These are phyloP conservation scores for Mesembrinibis cayennensis DNA, from an alignment of 2,113 vertebrate species.

Conservation along the genomic window DNA sequence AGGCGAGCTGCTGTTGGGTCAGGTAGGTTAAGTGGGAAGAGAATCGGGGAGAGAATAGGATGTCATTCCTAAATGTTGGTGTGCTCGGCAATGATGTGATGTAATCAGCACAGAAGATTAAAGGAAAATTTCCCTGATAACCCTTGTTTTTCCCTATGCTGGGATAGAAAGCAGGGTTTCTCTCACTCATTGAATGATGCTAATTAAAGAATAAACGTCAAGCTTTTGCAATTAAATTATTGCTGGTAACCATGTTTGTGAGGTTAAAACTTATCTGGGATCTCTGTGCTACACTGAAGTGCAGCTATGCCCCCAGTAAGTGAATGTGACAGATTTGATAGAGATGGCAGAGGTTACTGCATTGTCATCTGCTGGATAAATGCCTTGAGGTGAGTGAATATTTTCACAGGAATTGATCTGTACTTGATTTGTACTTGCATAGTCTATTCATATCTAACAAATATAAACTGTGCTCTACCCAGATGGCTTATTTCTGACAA, in stretches of 20 bases:
- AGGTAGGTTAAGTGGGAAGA: background rate
- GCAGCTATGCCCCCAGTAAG: background rate
- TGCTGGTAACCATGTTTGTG: background rate
- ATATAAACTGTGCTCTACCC: background rate
- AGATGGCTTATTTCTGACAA: background rate
- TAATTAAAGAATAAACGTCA: background rate
- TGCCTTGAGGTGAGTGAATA: background rate
- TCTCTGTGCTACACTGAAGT: background rate
- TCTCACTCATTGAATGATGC: background rate
- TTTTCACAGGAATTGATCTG: background rate
- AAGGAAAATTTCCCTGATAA: background rate
- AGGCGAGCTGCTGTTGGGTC: background rate
- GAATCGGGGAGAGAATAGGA: background rate
- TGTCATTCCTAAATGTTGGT: background rate
- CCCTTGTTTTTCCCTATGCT: background rate
- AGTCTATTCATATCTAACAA: background rate
- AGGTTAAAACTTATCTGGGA: background rate
- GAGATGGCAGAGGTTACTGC: background rate
- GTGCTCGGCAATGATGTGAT: background rate
- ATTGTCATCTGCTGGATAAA: background rate
- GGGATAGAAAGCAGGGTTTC: background rate
- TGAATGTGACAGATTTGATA: background rate
- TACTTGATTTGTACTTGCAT: background rate
- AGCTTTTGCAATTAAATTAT: background rate
- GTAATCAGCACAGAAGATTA: rapidly evolving